These are phyloP conservation scores for Sebastes oblongus DNA, from an alignment of 2,797 vertebrate genomes.

Conservation along the genomic window DNA sequence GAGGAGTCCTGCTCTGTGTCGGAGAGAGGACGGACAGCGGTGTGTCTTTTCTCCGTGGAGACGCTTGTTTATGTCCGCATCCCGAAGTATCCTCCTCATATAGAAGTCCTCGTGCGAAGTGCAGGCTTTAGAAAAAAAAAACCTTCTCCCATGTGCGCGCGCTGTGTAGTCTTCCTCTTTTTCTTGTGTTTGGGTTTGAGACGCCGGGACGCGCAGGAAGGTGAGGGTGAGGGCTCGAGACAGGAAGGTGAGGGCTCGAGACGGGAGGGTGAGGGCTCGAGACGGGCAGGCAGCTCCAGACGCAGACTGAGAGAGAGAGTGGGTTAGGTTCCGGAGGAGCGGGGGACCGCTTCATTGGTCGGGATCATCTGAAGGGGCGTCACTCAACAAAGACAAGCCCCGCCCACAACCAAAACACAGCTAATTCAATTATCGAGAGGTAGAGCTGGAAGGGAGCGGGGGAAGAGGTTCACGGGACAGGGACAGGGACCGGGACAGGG, in stretches of 20 bases:
- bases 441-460: conserved; percentile 64
- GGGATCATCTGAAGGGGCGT: conserved; percentile 83
- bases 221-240: conserved; percentile 58
- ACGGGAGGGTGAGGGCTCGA: background rate
- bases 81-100: conserved; percentile 75
- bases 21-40: conserved; percentile 58
- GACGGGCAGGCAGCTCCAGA: conserved; percentile 77
- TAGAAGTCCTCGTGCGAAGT: conserved; percentile 60
- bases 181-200: conserved; percentile 77
- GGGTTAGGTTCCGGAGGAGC: conserved; percentile 79
- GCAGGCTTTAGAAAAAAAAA: conserved; percentile 10
- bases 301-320: conserved; percentile 77
- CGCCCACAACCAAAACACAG: conserved; percentile 83
- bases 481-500: conserved; percentile 14
- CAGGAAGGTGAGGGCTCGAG: conserved; percentile 54
- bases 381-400: conserved; percentile 69
- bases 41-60: conserved; percentile 63
- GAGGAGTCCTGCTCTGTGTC: conserved; percentile 74
- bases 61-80: conserved; percentile 74
- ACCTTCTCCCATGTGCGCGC: conserved; percentile 76
- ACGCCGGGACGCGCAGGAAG: conserved; percentile 66
- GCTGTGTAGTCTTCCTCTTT: conserved; percentile 47
- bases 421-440: conserved; percentile 90
- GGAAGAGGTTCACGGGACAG: conserved; percentile 57
- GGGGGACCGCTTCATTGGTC: conserved; percentile 86